Conservation (phyloP, 2,888 invertebrate species). For the Macropis europaea region DNA sequence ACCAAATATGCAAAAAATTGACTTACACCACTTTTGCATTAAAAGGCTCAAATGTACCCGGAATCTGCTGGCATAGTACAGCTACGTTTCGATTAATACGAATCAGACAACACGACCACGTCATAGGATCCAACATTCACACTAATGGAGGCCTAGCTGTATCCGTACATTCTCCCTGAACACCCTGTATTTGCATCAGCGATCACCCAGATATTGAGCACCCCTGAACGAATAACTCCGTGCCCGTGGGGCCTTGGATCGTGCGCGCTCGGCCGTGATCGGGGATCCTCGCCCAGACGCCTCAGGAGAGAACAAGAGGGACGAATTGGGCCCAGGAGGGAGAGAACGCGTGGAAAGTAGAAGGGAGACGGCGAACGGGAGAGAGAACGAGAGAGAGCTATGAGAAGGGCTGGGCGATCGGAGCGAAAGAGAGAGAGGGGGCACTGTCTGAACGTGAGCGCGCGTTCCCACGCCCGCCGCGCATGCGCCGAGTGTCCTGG, state of each 20-base stretch:
- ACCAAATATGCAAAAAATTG: no score
- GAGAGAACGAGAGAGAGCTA: slow-evolving; percentile 5
- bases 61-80: no score
- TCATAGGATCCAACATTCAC: no score
- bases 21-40: no score
- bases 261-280: slow-evolving; percentile 69
- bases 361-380: not conserved
- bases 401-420: slow-evolving; percentile 14
- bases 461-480: slow-evolving; percentile 77
- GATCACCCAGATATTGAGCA: slow-evolving; percentile 72
- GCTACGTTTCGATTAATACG: no score
- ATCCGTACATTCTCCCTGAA: no score
- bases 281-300: slow-evolving; percentile 66
- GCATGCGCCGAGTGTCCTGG: slow-evolving; percentile 69
- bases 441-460: slow-evolving; percentile 68
- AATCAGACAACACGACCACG: no score
- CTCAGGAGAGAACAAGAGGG: slow-evolving; percentile 12
- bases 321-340: slow-evolving; percentile 13
- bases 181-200: slow-evolving; percentile 50
- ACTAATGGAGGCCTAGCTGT: no score
- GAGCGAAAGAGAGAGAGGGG: slow-evolving; percentile 36
- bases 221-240: slow-evolving; percentile 65
- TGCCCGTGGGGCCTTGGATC: slow-evolving; percentile 67
- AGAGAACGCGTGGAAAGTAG: slow-evolving; percentile 5
- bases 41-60: no score